A percentile compares a stretch with the other conserved stretches of the same genome.
phyloP scores from a whole-genome alignment of 1,140 invertebrate genomes.

The Nasonia longicornis region DNA sequence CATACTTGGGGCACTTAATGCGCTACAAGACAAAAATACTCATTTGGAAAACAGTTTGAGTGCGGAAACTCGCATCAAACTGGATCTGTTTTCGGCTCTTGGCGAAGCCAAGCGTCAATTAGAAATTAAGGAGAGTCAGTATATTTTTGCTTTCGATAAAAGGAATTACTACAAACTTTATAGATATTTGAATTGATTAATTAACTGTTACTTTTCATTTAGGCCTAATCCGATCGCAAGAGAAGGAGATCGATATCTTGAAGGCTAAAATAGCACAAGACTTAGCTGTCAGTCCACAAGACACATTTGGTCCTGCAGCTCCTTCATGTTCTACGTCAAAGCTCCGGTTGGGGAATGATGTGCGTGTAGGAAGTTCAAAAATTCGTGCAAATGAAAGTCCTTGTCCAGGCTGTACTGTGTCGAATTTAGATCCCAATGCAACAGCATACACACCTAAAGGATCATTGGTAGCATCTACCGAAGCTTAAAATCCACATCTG shows the following conservation, averaged over 20 bases:
- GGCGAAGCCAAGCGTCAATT: slow-evolving; percentile 94
- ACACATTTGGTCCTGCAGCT: slow-evolving; percentile 70
- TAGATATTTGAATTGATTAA: neutral
- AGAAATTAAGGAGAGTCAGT: slow-evolving; percentile 91
- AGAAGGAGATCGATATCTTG: slow-evolving; percentile 91
- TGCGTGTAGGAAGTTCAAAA: slow-evolving; percentile 63
- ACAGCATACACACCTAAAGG: slow-evolving; percentile 90
- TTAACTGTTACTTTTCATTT: slow-evolving; percentile 46
- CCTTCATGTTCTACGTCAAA: slow-evolving; percentile 71
- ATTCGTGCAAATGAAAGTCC: slow-evolving; percentile 64
- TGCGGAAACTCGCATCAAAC: slow-evolving; percentile 94
- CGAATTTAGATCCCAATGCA: slow-evolving; percentile 90
- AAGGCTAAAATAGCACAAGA: slow-evolving; percentile 92
- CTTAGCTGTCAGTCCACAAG: slow-evolving; percentile 89
- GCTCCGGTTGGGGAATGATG: slow-evolving; percentile 70
- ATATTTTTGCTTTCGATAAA: slow-evolving; percentile 28
- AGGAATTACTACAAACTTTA: slow-evolving; percentile 13
- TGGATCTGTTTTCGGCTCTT: slow-evolving; percentile 95
- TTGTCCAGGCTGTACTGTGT: slow-evolving; percentile 70
- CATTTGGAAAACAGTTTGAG: slow-evolving; percentile 93
- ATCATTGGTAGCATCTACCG: slow-evolving; percentile 71
- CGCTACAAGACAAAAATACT: slow-evolving; percentile 88
- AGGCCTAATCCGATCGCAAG: slow-evolving; percentile 69
- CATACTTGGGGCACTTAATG: slow-evolving; percentile 82
- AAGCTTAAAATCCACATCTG: slow-evolving; percentile 66